Conservation (phyloP, 2,797 vertebrate genomes). For the Dermochelys coriacea region DNA sequence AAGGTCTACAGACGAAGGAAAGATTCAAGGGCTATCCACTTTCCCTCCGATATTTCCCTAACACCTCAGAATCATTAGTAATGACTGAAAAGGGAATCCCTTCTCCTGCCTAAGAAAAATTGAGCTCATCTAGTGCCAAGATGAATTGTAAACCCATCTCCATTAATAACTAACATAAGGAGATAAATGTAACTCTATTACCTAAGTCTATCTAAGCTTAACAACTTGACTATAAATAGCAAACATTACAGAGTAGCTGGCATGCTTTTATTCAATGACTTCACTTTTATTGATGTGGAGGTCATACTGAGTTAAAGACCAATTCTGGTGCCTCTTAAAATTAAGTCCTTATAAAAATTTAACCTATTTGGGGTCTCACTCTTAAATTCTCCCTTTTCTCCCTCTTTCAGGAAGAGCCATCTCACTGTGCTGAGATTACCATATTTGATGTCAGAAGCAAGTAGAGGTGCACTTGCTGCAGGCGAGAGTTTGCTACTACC, state of each 20-base stretch:
- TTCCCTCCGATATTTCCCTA: background rate
- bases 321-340: background rate
- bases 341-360: background rate
- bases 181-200: constrained; percentile 66
- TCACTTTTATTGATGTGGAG: constrained; percentile 51
- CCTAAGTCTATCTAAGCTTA: constrained; percentile 46
- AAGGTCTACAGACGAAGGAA: background rate
- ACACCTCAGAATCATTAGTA: background rate
- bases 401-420: background rate
- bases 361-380: background rate
- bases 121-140: constrained; percentile 18
- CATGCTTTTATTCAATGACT: constrained; percentile 55
- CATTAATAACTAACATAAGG: constrained; percentile 54
- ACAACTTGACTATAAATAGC: constrained; percentile 66
- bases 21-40: background rate
- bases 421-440: background rate
- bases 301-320: constrained; percentile 51
- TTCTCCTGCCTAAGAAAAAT: constrained; percentile 1
- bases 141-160: constrained; percentile 44
- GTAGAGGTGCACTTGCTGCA: background rate
- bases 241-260: constrained; percentile 61
- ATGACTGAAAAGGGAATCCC: constrained; percentile 26
- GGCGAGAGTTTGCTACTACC: background rate
- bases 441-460: background rate
- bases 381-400: background rate